Conservation (phyloP, 2,113 vertebrate genomes). For the Sciurus niger region DNA sequence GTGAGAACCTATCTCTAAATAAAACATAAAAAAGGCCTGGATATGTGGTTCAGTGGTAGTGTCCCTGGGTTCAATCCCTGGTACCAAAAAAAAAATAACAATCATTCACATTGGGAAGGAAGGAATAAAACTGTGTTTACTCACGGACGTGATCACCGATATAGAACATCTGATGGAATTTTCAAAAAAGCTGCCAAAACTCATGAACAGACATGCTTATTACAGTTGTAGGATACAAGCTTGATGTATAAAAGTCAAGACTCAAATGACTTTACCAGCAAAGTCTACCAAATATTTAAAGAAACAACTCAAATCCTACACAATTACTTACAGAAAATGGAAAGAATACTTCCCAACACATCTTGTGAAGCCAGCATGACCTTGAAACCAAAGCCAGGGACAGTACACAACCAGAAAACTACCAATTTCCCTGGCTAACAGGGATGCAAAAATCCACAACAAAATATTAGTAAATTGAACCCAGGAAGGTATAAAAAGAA, state of each 20-base stretch:
- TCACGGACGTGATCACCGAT: not conserved
- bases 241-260: not conserved
- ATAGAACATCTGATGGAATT: not conserved
- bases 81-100: not conserved
- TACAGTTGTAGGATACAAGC: not conserved
- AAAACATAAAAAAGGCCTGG: too few species aligned
- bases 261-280: not conserved
- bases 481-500: not conserved
- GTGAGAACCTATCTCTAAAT: too few species aligned
- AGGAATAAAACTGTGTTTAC: conserved; percentile 1
- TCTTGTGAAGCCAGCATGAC: not conserved
- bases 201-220: not conserved
- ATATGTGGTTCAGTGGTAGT: too few species aligned
- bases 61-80: too few species aligned
- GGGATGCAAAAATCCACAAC: not conserved
- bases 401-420: not conserved
- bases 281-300: not conserved
- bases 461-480: not conserved
- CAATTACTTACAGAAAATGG: not conserved
- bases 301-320: not conserved
- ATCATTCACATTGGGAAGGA: not conserved
- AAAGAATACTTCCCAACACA: not conserved
- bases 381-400: not conserved
- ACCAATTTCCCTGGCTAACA: not conserved
- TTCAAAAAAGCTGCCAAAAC: not conserved